Evolutionary conservation across 2,888 invertebrate genomes (phyloP).

Genomic region (Caenorhabditis sp.): DNA sequence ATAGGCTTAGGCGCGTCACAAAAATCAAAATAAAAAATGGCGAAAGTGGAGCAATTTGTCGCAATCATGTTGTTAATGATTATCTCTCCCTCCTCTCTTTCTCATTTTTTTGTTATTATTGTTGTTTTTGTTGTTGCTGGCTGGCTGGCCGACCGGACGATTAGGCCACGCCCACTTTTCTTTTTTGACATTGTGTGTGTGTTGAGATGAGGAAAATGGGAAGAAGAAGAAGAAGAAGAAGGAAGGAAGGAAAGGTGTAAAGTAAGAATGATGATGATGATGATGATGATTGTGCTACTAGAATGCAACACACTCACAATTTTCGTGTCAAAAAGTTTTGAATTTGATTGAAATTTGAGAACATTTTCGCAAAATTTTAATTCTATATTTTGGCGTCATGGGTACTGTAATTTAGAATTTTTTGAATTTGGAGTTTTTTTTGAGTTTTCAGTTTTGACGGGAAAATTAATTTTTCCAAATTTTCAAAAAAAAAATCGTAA

Average conservation of each 20-base stretch:
- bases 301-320: neutral
- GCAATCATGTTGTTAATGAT: neutral
- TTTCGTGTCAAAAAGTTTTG: no score
- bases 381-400: no score
- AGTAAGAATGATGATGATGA: neutral
- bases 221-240: neutral
- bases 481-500: no score
- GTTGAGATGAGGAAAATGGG: no score
- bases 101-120: neutral
- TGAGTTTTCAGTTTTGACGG: no score
- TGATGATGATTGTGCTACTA: neutral
- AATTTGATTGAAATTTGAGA: no score
- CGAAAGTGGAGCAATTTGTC: neutral
- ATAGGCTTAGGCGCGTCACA: neutral
- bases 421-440: no score
- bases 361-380: no score
- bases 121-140: neutral
- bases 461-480: no score
- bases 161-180: neutral
- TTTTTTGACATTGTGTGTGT: neutral
- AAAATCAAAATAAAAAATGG: neutral
- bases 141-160: neutral
- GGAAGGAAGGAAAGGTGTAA: neutral
- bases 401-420: no score
- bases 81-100: neutral